Evolutionary conservation across 2,888 invertebrate species (phyloP), one percentile per base, ranked within the genome.

Genomic region (Blera fallax): DNA sequence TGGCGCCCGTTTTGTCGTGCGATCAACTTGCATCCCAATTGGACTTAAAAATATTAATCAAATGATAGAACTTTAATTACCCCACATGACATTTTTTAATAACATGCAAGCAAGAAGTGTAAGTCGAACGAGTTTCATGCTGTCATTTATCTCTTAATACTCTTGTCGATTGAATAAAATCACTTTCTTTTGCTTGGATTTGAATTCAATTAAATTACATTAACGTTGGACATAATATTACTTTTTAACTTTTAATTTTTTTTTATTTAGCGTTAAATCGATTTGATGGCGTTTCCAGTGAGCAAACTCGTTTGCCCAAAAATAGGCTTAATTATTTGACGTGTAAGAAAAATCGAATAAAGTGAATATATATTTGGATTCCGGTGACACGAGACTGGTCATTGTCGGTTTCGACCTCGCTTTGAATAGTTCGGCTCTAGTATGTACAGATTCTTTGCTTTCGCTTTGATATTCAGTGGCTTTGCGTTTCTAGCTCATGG

Each of bases 221-320:
- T 16, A 18, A 50, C 24, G 32, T 52, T 11, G 10, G 29, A 24
- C 4, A 24, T 24, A 24, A 16, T 43, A 27, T 50, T 21, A 52
- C 11, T 65, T 2, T 60, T 73, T 8, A 16, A 24, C 18, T 48
- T 8, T 50, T 37, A 24, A 7, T 48, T 27, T 29, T 52, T 34
- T 27, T 50, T 8, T 29, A 21, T 52, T 67, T 60, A 21, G 43
- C 2, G 34, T 58, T 29, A 62, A 21, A 3, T 52, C 24, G 11
- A 62, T 37, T 65, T 29, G 56, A 10, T 16, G 29, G 60, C 24
- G 34, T 52, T 64, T n/a, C 24, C 21, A 37, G 65, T 72, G 60
- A 60, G 18, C 10, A 84, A 84, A 84, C 84, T 70, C 24, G 84
- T 84, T 84, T 84, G 37, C 10, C 74, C 70, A 24, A 82, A 79